These are phyloP conservation scores for Octopus sinensis DNA, from an alignment of 1,140 invertebrate genomes.

Conservation along the genomic window DNA sequence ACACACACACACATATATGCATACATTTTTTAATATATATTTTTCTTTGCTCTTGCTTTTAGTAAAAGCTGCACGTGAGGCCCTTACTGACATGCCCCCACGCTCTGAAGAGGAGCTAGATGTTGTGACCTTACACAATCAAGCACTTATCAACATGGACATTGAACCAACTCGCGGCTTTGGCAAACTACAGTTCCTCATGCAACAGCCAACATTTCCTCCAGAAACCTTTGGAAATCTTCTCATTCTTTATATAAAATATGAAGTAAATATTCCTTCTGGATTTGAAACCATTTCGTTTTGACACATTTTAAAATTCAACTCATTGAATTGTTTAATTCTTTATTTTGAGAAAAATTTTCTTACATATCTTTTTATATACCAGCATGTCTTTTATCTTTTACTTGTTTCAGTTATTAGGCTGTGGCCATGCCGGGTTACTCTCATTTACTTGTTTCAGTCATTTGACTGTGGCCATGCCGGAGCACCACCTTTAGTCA, in stretches of 20 bases:
- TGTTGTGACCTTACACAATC: constrained; percentile 95
- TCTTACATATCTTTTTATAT: too few relatives aligned
- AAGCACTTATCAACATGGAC: constrained; percentile 93
- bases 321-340: neutral
- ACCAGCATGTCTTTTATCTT: too few relatives aligned
- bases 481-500: too few relatives aligned
- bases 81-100: constrained; percentile 96
- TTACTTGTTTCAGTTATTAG: too few relatives aligned
- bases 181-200: constrained; percentile 93
- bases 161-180: constrained; percentile 87
- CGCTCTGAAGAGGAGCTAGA: constrained; percentile 93
- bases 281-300: neutral
- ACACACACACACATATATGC: neutral
- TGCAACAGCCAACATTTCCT: constrained; percentile 91
- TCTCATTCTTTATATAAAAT: constrained; percentile 88
- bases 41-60: constrained; percentile 17
- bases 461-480: too few relatives aligned
- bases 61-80: constrained; percentile 88
- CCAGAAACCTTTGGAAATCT: constrained; percentile 97
- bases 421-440: too few relatives aligned
- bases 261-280: constrained; percentile 65
- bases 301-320: neutral
- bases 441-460: too few relatives aligned
- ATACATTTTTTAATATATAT: neutral
- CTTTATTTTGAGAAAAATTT: too few relatives aligned